A percentile compares a stretch with the other conserved stretches of the same genome.
phyloP scores from a whole-genome alignment of 2,797 vertebrate genomes.

The Sphaeramia orbicularis region DNA sequence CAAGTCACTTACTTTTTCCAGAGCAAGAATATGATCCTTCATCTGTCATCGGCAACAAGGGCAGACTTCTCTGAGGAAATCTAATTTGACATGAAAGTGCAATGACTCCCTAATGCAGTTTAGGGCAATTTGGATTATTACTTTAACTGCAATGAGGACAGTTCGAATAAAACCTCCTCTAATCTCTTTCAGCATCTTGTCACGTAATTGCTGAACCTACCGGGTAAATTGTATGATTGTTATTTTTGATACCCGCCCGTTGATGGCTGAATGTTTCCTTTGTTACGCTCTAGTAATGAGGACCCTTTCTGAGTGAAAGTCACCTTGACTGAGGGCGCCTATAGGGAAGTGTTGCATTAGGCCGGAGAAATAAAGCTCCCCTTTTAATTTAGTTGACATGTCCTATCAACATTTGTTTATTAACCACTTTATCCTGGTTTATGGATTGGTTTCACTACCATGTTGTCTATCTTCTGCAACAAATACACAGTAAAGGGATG shows the following conservation, averaged over 20 bases:
- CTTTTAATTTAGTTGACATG: neutral
- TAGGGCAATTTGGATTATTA: conserved; percentile 44
- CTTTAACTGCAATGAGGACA: conserved; percentile 12
- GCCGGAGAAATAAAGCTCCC: neutral
- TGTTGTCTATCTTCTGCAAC: too few species aligned
- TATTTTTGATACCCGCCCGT: conserved; percentile 22
- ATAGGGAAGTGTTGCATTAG: conserved; percentile 24
- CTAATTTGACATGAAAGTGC: conserved; percentile 30
- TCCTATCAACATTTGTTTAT: neutral
- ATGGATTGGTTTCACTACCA: too few species aligned
- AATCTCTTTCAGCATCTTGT: conserved; percentile 67
- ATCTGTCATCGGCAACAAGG: conserved; percentile 24
- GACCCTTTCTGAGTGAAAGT: conserved; percentile 52
- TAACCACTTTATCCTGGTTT: neutral
- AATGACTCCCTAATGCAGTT: conserved; percentile 22
- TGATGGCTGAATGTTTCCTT: conserved; percentile 75
- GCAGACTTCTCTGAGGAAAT: conserved; percentile 7
- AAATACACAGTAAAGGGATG: too few species aligned
- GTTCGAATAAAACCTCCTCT: conserved; percentile 20
- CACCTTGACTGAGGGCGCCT: conserved; percentile 66
- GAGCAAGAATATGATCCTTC: conserved; percentile 11
- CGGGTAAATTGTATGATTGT: conserved; percentile 44
- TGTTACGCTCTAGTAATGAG: conserved; percentile 53
- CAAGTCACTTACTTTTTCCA: conserved; percentile 31
- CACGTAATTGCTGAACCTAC: conserved; percentile 50